Base-by-base conservation (phyloP, 2,888 invertebrate species). In the Agriopis leucophaearia region DNA sequence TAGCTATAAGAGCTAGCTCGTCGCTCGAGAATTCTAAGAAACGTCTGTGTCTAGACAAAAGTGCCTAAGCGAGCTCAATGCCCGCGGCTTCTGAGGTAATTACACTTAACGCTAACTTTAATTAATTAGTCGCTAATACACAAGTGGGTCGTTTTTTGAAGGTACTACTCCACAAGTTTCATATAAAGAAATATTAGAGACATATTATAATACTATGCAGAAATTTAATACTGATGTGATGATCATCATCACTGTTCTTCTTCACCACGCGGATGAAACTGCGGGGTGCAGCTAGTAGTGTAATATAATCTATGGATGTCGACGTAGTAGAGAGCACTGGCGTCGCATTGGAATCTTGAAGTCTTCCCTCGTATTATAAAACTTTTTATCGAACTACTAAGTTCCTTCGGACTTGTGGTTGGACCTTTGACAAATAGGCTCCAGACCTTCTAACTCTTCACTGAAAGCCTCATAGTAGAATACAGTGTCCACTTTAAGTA, bases 401-500 rank as follows among this genome's bases (percentile, higher is more conserved):
- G 52, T 38, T 38, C 15, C 48, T 59, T 54, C 8, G 16, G n/a
- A n/a, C 40, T 60, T 59, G 65, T 60, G 44, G 50, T 47, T 12
- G 16, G 13, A 27, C 47, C 42, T 48, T 45, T 42, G 55, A 27
- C 38, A 13, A 62, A 57, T 57, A 12, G 47, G 47, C 57, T 40
- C 40, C 13, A 38, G 16, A 10, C 27, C 12, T 42, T 35, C 12
- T 3, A 7, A 66, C 47, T 54, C 16, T 15, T 35, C 15, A 27
- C 18, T 51, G 66, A 54, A 72, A 66, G 55, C 67, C 54, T 66
- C 66, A 73, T 52, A 56, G 47, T 15, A 64, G 61, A 64, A 72
- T 62, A 71, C 64, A 66, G 68, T 71, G 69, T 61, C 72, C 72
- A 74, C 71, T 73, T 72, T 61, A 69, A 67, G 62, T 70, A 69